A percentile compares a stretch with the other conserved stretches of the same genome.
Evolutionary conservation across 1,140 invertebrate species (phyloP).

Genomic region (Pogonus chalceus): DNA sequence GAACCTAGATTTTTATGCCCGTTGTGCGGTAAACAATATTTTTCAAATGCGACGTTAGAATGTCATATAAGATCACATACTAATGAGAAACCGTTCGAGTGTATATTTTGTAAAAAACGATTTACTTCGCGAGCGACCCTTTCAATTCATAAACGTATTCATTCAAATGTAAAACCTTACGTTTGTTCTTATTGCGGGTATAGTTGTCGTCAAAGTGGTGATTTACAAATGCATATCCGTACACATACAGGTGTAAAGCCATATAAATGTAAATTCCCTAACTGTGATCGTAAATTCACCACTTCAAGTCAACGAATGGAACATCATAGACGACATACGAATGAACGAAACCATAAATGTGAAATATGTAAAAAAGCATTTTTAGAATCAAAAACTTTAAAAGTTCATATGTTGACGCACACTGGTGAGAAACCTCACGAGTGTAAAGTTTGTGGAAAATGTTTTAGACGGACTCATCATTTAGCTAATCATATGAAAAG

Average conservation of each 20-base stretch:
- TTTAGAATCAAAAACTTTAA: constrained; percentile 23
- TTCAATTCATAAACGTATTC: constrained; percentile 29
- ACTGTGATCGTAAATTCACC: constrained; percentile 33
- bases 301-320: constrained; percentile 28
- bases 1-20: background rate
- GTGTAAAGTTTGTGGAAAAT: constrained; percentile 20
- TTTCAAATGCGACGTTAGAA: background rate
- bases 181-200: constrained; percentile 20
- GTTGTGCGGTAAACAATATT: constrained; percentile 2
- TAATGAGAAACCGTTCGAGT: constrained; percentile 36
- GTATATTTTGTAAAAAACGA: constrained; percentile 37
- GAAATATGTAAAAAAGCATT: constrained; percentile 60
- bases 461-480: constrained; percentile 20
- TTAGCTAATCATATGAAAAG: constrained; percentile 23
- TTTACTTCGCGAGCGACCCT: constrained; percentile 53
- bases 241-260: constrained; percentile 43
- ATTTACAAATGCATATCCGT: constrained; percentile 34
- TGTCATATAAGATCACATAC: constrained; percentile 22
- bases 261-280: constrained; percentile 38
- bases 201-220: constrained; percentile 10
- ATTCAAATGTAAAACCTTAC: constrained; percentile 33
- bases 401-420: constrained; percentile 25
- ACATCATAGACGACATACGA: constrained; percentile 50
- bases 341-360: constrained; percentile 64
- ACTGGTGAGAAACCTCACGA: constrained; percentile 14